Conservation (phyloP, 2,797 vertebrate genomes). For the Notoglanidium macrostoma region DNA sequence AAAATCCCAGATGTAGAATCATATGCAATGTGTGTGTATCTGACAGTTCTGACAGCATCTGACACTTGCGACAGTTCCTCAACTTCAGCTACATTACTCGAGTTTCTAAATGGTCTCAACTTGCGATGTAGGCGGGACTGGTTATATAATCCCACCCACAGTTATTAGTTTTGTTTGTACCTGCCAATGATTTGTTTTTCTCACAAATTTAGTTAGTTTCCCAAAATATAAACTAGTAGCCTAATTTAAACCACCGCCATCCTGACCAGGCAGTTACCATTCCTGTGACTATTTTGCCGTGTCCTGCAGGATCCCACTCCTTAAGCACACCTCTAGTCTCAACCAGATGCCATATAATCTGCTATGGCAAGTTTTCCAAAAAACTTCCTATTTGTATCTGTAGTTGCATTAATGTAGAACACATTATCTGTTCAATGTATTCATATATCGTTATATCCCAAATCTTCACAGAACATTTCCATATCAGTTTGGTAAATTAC, state of each 20-base stretch:
- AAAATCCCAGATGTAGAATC: neutral
- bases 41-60: neutral
- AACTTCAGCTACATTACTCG: no score
- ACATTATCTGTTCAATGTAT: neutral
- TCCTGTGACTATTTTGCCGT: neutral
- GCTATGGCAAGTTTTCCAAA: neutral
- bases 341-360: neutral
- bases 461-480: neutral
- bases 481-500: neutral
- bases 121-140: neutral
- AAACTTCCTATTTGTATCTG: neutral
- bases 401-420: neutral
- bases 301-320: neutral
- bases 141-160: neutral
- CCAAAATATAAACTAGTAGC: neutral
- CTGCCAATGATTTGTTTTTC: neutral
- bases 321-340: neutral
- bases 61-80: no score
- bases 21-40: neutral
- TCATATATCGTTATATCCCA: neutral
- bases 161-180: neutral
- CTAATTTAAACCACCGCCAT: neutral
- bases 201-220: neutral
- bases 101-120: neutral
- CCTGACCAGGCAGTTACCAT: neutral